A percentile compares a stretch with the other conserved stretches of the same genome.
These are phyloP conservation scores for Drosophila simulans DNA, from an alignment of 1,140 invertebrate species.

Conservation along the genomic window DNA sequence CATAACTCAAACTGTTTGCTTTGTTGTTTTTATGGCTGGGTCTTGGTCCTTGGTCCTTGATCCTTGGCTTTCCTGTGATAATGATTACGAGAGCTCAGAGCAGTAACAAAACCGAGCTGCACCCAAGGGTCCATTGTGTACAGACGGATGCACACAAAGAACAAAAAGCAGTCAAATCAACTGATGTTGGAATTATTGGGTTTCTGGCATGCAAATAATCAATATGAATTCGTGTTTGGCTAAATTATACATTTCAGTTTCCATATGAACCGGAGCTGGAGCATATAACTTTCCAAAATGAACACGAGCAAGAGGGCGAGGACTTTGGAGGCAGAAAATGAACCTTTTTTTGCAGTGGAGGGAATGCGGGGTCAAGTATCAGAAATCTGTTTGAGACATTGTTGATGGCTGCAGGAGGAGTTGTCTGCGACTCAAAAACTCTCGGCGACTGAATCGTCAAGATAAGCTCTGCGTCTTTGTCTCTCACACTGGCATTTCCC, in stretches of 20 bases:
- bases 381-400: slow-evolving; percentile 67
- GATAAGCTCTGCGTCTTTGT: slow-evolving; percentile 42
- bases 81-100: slow-evolving; percentile 60
- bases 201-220: not conserved
- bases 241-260: no score
- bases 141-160: slow-evolving; percentile 39
- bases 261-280: no score
- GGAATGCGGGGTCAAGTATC: slow-evolving; percentile 46
- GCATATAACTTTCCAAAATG: no score
- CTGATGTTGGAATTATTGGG: no score
- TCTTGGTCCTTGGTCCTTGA: slow-evolving; percentile 59
- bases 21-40: slow-evolving; percentile 65
- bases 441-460: slow-evolving; percentile 55
- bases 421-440: slow-evolving; percentile 46
- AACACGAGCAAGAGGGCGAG: no score
- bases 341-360: slow-evolving; percentile 3
- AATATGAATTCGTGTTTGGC: not conserved
- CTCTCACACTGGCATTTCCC: slow-evolving; percentile 7
- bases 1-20: slow-evolving; percentile 64
- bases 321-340: no score
- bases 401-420: slow-evolving; percentile 48
- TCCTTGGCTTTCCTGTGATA: slow-evolving; percentile 46
- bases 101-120: slow-evolving; percentile 46
- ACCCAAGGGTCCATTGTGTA: slow-evolving; percentile 57
- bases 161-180: not conserved